phyloP scores from a whole-genome alignment of 2,797 vertebrate genomes.

The Falco concolor region DNA sequence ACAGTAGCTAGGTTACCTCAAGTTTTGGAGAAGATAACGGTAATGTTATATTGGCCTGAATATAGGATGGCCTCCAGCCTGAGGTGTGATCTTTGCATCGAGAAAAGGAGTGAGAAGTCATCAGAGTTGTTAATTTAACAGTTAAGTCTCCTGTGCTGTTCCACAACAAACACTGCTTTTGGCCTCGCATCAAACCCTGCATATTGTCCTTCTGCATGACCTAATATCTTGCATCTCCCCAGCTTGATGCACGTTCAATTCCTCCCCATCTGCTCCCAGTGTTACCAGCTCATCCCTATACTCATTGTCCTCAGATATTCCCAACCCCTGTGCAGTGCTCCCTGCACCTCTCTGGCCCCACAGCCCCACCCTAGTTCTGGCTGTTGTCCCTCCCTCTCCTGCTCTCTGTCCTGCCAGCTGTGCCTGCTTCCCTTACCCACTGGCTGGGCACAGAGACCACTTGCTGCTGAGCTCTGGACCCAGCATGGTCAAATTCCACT shows the following conservation, averaged over 20 bases:
- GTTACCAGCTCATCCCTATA: not conserved
- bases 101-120: not conserved
- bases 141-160: not conserved
- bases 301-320: not conserved
- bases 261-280: not conserved
- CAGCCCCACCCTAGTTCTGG: not conserved
- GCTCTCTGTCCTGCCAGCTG: not conserved
- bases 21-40: not conserved
- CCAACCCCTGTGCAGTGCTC: fast-evolving
- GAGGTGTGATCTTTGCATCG: not conserved
- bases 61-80: not conserved
- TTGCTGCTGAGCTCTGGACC: not conserved
- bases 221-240: not conserved
- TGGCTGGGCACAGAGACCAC: not conserved
- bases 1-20: not conserved
- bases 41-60: conserved; percentile 20
- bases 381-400: not conserved
- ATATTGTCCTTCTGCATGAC: not conserved
- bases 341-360: not conserved
- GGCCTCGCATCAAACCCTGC: not conserved
- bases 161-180: not conserved
- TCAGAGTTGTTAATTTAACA: not conserved
- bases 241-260: not conserved
- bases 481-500: not conserved
- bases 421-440: not conserved